Evolutionary conservation across 2,797 vertebrate genomes (phyloP).

Genomic region (Triplophysa bombifrons): DNA sequence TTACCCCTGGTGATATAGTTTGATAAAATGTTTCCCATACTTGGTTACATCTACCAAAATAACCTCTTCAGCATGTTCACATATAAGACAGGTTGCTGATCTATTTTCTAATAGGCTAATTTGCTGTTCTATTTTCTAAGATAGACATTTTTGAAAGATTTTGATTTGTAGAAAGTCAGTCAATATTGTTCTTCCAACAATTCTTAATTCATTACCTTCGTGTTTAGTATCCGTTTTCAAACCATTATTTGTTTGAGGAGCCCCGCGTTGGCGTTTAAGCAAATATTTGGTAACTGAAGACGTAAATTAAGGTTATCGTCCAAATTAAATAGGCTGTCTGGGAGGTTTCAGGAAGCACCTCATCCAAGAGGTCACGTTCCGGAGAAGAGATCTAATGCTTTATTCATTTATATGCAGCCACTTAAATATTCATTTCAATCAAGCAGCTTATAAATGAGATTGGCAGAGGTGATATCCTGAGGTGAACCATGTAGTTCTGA

Average conservation of each 20-base stretch:
- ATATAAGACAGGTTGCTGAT: conserved; percentile 5
- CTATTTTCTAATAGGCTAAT: neutral
- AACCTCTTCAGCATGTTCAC: neutral
- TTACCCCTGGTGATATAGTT: neutral
- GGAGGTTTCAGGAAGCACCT: conserved; percentile 30
- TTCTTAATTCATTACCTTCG: conserved; percentile 7
- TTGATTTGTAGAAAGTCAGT: neutral
- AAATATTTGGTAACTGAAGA: conserved; percentile 35
- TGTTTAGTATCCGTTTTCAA: conserved; percentile 10
- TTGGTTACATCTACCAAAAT: no score
- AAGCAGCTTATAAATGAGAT: conserved; percentile 57
- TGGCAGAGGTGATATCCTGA: conserved; percentile 55
- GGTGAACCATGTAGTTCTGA: conserved; percentile 50
- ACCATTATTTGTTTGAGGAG: conserved; percentile 15
- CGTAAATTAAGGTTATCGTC: conserved; percentile 11
- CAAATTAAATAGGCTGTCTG: conserved; percentile 43
- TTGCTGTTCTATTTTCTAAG: neutral
- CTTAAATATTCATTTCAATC: conserved; percentile 61
- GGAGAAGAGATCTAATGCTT: conserved; percentile 47
- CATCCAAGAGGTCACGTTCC: conserved; percentile 36
- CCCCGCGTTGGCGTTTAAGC: conserved; percentile 14
- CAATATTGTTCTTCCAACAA: conserved; percentile 6
- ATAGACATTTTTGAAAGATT: no score
- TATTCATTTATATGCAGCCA: conserved; percentile 56
- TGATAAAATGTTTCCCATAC: neutral